Evolutionary conservation across 2,797 vertebrate species (phyloP), one percentile per base, ranked within the genome.

Genomic region (Acanthurus lineatus): DNA sequence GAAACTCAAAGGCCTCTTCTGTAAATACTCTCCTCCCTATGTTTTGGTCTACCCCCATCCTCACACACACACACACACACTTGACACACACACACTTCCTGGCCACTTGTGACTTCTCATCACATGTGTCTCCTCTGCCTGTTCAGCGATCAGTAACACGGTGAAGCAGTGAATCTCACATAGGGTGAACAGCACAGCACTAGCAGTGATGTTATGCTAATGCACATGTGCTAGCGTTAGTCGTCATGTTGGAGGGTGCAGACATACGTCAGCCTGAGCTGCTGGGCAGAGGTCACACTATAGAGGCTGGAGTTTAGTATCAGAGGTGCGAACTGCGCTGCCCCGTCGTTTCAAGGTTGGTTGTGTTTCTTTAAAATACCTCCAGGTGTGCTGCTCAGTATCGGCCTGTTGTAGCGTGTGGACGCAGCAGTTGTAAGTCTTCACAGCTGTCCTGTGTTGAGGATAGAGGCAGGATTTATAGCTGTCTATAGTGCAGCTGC

Each of bases 91-190:
- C 25, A 25, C 25, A 25, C 25, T 25, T n/a, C 52, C 77, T 60
- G 42, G 85, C 82, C 92, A 93, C 90, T 93, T 93, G 93, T 94
- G 94, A 88, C 90, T 92, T 93, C 88, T 94, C 90, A 92, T 92
- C 91, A 94, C 83, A 90, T 76, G 73, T 20, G 70, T 75, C 84
- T 70, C 52, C 53, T 63, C 76, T 87, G 80, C 77, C 76, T 72
- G 82, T 82, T 76, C 25, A 32, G 64, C 81, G 69, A 62, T 83
- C 79, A 71, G 86, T 65, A 88, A 91, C 76, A 62, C 88, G 65
- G 79, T 67, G 79, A 77, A 44, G 69, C 75, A 19, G 76, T 28
- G 60, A 76, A 56, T 57, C 64, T 81, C 71, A 49, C 63, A 73
- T 54, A 61, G 66, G 54, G 61, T 78, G 25, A 25, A 25, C 25